Percentiles rank a stretch among this genome's conserved stretches.
These are phyloP conservation scores for Parochlus steinenii DNA, from an alignment of 2,888 invertebrate species.

Conservation along the genomic window DNA sequence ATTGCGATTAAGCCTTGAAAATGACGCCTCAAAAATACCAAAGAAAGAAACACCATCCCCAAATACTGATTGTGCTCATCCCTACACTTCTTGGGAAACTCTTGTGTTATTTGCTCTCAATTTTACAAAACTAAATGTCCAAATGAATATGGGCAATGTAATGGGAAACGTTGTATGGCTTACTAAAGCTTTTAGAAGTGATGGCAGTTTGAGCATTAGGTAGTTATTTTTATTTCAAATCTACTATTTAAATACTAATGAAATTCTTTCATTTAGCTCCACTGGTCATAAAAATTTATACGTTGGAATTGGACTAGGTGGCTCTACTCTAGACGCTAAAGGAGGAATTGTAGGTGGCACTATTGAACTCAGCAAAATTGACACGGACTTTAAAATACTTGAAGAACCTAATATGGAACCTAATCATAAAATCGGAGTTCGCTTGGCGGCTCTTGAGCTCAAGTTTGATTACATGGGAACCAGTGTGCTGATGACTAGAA, in stretches of 20 bases:
- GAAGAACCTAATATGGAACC: constrained; percentile 85
- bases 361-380: constrained; percentile 76
- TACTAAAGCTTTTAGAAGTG: constrained; percentile 79
- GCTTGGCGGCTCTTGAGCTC: constrained; percentile 71
- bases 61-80: constrained; percentile 43
- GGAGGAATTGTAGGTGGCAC: constrained; percentile 96
- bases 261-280: too few species aligned
- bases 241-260: too few species aligned
- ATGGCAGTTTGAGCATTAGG: constrained; percentile 85
- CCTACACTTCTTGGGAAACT: constrained; percentile 82
- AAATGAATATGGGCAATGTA: constrained; percentile 99
- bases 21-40: constrained; percentile 36
- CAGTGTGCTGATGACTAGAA: constrained; percentile 80
- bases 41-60: constrained; percentile 38
- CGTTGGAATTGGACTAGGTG: constrained; percentile 71
- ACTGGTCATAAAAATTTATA: constrained; percentile 87
- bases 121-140: constrained; percentile 88
- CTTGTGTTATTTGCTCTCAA: constrained; percentile 90
- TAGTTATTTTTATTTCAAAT: too few species aligned
- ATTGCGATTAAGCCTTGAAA: constrained; percentile 37
- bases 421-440: constrained; percentile 67
- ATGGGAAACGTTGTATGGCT: constrained; percentile 98
- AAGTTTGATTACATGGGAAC: constrained; percentile 97
- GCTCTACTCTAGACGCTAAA: constrained; percentile 86
- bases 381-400: constrained; percentile 73